These are phyloP conservation scores for Menidia menidia DNA, from an alignment of 2,797 vertebrate species.

Conservation along the genomic window DNA sequence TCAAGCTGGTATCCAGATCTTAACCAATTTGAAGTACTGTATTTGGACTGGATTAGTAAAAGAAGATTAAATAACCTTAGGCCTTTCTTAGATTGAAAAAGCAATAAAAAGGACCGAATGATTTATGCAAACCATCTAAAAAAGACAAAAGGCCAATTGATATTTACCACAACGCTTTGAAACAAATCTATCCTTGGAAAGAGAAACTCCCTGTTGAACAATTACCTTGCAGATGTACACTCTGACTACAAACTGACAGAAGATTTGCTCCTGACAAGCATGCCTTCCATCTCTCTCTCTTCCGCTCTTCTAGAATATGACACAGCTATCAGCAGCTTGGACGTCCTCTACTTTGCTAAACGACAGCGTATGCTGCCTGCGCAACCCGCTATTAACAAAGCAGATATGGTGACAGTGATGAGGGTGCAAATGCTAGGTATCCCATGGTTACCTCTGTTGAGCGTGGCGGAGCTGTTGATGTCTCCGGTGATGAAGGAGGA, in stretches of 20 bases:
- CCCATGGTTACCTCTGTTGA: slow-evolving; percentile 96
- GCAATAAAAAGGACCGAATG: too few species aligned
- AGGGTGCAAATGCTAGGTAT: slow-evolving; percentile 67
- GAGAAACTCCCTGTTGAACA: slow-evolving; percentile 7
- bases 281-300: slow-evolving; percentile 9
- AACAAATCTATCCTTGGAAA: slow-evolving; percentile 1
- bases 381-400: slow-evolving; percentile 65
- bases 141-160: too few species aligned
- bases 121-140: too few species aligned
- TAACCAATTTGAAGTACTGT: too few species aligned
- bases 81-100: too few species aligned
- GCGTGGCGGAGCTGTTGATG: slow-evolving; percentile 97
- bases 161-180: not conserved
- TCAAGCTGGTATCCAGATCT: too few species aligned
- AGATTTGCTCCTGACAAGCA: slow-evolving; percentile 41
- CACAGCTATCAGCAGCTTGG: slow-evolving; percentile 49
- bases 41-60: too few species aligned
- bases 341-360: slow-evolving; percentile 63
- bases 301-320: slow-evolving; percentile 35
- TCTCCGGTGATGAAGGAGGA: slow-evolving; percentile 99
- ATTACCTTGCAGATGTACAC: slow-evolving; percentile 22
- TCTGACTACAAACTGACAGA: slow-evolving; percentile 28
- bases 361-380: slow-evolving; percentile 54
- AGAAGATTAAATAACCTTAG: too few species aligned
- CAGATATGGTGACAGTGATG: slow-evolving; percentile 69